Percentiles rank a stretch among this genome's conserved stretches.
Conservation (phyloP, 2,113 vertebrate genomes). For the Pipra filicauda region DNA sequence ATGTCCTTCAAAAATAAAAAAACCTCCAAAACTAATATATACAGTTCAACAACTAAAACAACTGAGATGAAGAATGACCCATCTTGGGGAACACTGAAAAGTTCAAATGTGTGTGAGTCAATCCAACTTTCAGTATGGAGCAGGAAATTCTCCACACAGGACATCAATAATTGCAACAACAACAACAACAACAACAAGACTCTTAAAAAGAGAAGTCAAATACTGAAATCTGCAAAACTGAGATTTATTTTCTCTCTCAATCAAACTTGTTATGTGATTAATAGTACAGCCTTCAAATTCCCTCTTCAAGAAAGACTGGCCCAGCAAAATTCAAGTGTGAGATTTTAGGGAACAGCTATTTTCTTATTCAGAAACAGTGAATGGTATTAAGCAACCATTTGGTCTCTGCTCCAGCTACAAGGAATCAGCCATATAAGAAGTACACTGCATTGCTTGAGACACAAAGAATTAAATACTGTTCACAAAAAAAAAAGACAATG, state of each 20-base stretch:
- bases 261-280: slow-evolving; percentile 5
- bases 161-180: background rate
- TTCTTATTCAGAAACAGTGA: background rate
- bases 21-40: background rate
- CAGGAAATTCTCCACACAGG: slow-evolving; percentile 11
- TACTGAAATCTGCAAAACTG: slow-evolving; percentile 22
- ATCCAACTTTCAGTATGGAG: slow-evolving; percentile 28
- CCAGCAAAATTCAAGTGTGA: background rate
- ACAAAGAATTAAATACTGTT: slow-evolving; percentile 34
- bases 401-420: background rate
- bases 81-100: slow-evolving; percentile 7
- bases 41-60: background rate
- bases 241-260: background rate
- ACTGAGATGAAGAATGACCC: background rate
- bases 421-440: background rate
- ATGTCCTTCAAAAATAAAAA: background rate
- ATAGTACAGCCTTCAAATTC: background rate
- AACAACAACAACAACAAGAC: background rate
- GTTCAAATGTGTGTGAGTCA: slow-evolving; percentile 30
- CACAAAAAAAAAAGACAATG: slow-evolving; percentile 7
- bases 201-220: background rate
- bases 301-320: background rate
- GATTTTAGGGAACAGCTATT: background rate
- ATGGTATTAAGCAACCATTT: slow-evolving; percentile 7
- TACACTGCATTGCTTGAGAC: slow-evolving; percentile 4